phyloP scores from a whole-genome alignment of 2,888 invertebrate genomes.

The Biston betularia region DNA sequence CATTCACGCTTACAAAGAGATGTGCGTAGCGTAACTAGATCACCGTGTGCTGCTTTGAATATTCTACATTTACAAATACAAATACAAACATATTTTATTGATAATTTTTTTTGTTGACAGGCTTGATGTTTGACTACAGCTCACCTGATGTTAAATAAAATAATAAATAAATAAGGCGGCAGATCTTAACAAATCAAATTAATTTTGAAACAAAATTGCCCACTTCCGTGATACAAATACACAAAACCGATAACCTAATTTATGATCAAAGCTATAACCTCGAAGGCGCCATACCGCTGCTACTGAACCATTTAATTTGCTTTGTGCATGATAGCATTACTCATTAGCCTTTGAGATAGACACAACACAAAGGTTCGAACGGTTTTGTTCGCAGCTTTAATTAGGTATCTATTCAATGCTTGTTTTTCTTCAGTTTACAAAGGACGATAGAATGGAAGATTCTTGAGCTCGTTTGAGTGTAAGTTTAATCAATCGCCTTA shows the following conservation, averaged over 20 bases:
- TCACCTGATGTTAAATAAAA: no score
- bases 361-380: constrained; percentile 20
- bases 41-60: background rate
- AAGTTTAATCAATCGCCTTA: constrained; percentile 15
- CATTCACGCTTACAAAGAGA: constrained; percentile 7
- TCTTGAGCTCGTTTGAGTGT: constrained; percentile 14
- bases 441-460: constrained; percentile 10
- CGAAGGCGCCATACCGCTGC: constrained; percentile 11
- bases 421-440: constrained; percentile 30
- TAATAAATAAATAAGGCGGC: no score
- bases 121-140: no score
- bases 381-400: constrained; percentile 30
- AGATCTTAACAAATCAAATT: background rate
- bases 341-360: constrained; percentile 29
- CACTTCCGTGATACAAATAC: constrained; percentile 12
- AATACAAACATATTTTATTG: no score
- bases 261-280: constrained; percentile 21
- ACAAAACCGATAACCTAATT: constrained; percentile 20
- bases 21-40: background rate
- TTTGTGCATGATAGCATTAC: constrained; percentile 27
- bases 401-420: constrained; percentile 29
- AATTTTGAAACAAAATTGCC: constrained; percentile 1
- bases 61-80: no score
- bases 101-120: no score
- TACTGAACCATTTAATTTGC: constrained; percentile 19